Conservation (phyloP, 2,797 vertebrate genomes). For the Siniperca undulata region DNA sequence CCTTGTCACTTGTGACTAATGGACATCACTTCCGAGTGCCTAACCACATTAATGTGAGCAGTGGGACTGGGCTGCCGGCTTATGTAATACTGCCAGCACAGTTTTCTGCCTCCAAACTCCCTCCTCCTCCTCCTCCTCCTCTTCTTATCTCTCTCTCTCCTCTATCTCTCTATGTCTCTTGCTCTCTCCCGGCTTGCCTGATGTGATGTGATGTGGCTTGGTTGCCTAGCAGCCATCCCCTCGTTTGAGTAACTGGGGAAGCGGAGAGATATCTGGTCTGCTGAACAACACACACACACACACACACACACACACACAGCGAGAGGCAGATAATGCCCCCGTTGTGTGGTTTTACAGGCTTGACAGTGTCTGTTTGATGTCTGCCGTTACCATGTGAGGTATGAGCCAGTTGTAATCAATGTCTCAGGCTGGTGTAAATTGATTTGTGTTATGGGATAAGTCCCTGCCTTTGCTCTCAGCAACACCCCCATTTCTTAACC, state of each 20-base stretch:
- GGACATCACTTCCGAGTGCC: conserved; percentile 79
- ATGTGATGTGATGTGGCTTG: conserved; percentile 82
- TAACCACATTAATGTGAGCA: conserved; percentile 79
- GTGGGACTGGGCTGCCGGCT: conserved; percentile 76
- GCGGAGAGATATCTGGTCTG: conserved; percentile 76
- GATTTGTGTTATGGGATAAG: conserved; percentile 70
- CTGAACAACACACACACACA: conserved; percentile 61
- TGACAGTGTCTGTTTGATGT: conserved; percentile 78
- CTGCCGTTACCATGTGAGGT: conserved; percentile 70
- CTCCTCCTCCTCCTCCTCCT: conserved; percentile 41
- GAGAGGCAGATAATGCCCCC: conserved; percentile 59
- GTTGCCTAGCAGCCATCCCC: conserved; percentile 86
- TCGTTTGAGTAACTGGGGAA: conserved; percentile 84
- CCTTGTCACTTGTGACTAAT: conserved; percentile 80
- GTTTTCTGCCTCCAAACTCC: conserved; percentile 74
- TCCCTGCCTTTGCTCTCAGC: conserved; percentile 48
- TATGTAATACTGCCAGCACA: conserved; percentile 84
- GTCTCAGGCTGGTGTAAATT: conserved; percentile 66
- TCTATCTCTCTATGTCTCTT: conserved; percentile 41
- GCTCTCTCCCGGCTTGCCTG: conserved; percentile 65
- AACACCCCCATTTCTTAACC: conserved; percentile 25
- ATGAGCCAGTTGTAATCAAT: conserved; percentile 75
- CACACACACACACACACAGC: conserved; percentile 43
- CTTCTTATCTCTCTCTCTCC: conserved; percentile 23
- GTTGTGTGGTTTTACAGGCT: conserved; percentile 66